Percentiles rank a stretch among this genome's conserved stretches.
phyloP scores from a whole-genome alignment of 1,140 invertebrate species.

The Magallana ariakensis region DNA sequence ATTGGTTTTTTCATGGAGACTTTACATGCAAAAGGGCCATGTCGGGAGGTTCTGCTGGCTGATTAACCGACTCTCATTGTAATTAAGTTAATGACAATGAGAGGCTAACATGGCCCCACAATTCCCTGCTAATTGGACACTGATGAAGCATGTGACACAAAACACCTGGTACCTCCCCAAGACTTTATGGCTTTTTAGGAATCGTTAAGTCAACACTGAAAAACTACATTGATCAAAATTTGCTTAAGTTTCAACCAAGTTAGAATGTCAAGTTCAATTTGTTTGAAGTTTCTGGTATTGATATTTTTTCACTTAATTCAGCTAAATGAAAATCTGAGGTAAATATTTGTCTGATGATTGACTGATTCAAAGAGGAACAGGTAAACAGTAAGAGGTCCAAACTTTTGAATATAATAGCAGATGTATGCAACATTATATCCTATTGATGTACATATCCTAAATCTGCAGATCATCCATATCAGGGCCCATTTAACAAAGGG shows the following conservation, averaged over 20 bases:
- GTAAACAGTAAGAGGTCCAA: too few species aligned
- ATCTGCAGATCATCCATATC: not conserved
- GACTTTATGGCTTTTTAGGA: not conserved
- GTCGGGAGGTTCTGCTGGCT: not conserved
- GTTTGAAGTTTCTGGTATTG: not conserved
- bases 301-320: not conserved
- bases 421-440: not conserved
- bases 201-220: not conserved
- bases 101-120: not conserved
- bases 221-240: not conserved
- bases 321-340: too few species aligned
- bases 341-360: too few species aligned
- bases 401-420: not conserved
- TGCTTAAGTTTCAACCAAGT: not conserved
- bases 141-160: conserved; percentile 11
- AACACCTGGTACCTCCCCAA: not conserved
- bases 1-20: not conserved
- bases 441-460: not conserved
- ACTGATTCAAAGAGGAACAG: too few species aligned
- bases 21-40: conserved; percentile 23
- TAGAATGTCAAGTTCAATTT: not conserved
- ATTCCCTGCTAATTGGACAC: not conserved
- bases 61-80: not conserved
- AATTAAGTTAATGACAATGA: conserved; percentile 10
- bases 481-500: not conserved